phyloP scores from a whole-genome alignment of 2,888 invertebrate species.

The Anthophora plumipes region DNA sequence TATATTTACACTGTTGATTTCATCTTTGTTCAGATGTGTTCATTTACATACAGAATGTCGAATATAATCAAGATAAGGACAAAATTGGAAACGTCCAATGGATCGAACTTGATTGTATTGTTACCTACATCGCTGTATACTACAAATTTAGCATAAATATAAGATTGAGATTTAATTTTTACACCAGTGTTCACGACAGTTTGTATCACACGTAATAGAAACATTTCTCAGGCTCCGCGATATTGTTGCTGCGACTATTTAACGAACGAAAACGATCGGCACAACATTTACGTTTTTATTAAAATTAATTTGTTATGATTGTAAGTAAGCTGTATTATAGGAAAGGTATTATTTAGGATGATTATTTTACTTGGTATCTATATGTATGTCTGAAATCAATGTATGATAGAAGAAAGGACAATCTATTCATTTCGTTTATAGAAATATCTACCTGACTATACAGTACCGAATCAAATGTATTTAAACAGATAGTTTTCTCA shows the following conservation, averaged over 20 bases:
- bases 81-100: conserved; percentile 42
- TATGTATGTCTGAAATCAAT: neutral
- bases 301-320: neutral
- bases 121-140: conserved; percentile 19
- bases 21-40: conserved; percentile 45
- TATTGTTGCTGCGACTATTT: conserved; percentile 7
- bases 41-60: conserved; percentile 34
- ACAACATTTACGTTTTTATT: neutral
- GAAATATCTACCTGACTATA: neutral
- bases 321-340: conserved; percentile 25
- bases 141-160: conserved; percentile 21
- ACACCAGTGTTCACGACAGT: conserved; percentile 13
- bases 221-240: conserved; percentile 9
- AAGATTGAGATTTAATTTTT: conserved; percentile 22
- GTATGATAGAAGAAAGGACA: neutral
- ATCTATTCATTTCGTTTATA: conserved; percentile 10
- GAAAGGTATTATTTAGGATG: conserved; percentile 1
- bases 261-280: conserved; percentile 4
- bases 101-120: conserved; percentile 32
- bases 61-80: conserved; percentile 18
- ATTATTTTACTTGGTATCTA: neutral
- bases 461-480: conserved; percentile 19
- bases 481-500: conserved; percentile 4
- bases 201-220: conserved; percentile 33
- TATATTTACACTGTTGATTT: conserved; percentile 53